A percentile compares a stretch with the other conserved stretches of the same genome.
Conservation (phyloP, 2,113 vertebrate genomes). For the Catharus fuscescens region DNA sequence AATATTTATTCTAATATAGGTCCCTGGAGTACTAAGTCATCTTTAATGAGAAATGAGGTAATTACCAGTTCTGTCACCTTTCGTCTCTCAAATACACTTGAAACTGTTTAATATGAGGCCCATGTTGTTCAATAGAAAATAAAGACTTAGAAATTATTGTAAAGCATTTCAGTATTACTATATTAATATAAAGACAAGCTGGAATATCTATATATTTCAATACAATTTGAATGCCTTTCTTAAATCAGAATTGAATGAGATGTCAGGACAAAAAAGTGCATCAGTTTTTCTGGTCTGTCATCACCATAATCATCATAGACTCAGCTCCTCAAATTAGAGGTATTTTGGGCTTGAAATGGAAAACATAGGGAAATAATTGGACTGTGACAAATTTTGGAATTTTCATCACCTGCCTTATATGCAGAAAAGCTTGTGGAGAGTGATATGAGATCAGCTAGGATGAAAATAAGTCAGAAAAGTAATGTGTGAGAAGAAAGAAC, state of each 20-base stretch:
- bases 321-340: background rate
- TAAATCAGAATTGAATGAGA: background rate
- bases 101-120: slow-evolving; percentile 17
- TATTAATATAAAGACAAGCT: background rate
- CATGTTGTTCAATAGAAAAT: background rate
- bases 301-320: background rate
- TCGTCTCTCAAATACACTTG: slow-evolving; percentile 37
- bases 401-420: background rate
- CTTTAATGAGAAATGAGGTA: slow-evolving; percentile 66
- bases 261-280: background rate
- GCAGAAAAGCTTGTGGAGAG: background rate
- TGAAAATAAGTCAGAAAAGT: background rate
- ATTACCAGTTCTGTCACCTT: slow-evolving; percentile 64
- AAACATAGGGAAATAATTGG: background rate
- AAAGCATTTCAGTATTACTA: background rate
- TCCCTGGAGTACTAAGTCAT: slow-evolving; percentile 35
- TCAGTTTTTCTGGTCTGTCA: background rate
- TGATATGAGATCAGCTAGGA: background rate
- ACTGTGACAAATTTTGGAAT: background rate
- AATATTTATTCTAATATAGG: slow-evolving; percentile 44
- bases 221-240: background rate
- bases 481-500: background rate
- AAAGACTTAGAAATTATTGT: background rate
- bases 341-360: background rate
- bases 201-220: background rate